Base-by-base conservation (phyloP, 2,888 invertebrate species). In the Altica lythri region DNA sequence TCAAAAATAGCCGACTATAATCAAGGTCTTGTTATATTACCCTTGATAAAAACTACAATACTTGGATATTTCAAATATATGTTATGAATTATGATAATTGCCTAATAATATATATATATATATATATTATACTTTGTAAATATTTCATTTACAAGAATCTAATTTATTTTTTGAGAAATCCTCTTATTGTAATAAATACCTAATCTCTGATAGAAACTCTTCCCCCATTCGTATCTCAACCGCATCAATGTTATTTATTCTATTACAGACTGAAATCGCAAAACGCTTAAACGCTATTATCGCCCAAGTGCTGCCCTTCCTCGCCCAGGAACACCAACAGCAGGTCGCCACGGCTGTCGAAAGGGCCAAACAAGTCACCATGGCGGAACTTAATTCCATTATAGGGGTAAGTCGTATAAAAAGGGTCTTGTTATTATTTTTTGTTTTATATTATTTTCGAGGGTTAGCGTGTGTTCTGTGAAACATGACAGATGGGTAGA, bases 321-420 rank as follows among this genome's bases (percentile, higher is more conserved):
- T 96, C 68, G 91, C 92, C 43, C 89, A 90, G 79, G 93, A 89
- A 77, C 89, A 89, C 74, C 95, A 95, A 77, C 92, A 92, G 80
- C 92, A 93, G 80, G 95, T 95, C 62, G 92, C 92, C 35, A 88
- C 90, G 58, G 94, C 95, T 5, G 91, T 95, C 61, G 95, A 96
- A 77, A 79, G 95, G 71, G 95, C 95, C 70, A 95, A 95, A 79
- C 92, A 95, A 81, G 92, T 96, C 74, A 93, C 91, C 70, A 93
- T 94, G 92, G 89, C 92, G 59, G 95, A 95, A 79, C 83, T 95
- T 64, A 94, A 94, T 77, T 89, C 92, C 67, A 92, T 95, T 72
- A 92, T 94, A 75, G 93, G 93, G 86, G 94, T 94, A 81, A 87
- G 90, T 55, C 12, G 19, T 12, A 38, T 4, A 12, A 2, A 2